phyloP scores from a whole-genome alignment of 1,140 invertebrate genomes.

The Anadara kagoshimensis region DNA sequence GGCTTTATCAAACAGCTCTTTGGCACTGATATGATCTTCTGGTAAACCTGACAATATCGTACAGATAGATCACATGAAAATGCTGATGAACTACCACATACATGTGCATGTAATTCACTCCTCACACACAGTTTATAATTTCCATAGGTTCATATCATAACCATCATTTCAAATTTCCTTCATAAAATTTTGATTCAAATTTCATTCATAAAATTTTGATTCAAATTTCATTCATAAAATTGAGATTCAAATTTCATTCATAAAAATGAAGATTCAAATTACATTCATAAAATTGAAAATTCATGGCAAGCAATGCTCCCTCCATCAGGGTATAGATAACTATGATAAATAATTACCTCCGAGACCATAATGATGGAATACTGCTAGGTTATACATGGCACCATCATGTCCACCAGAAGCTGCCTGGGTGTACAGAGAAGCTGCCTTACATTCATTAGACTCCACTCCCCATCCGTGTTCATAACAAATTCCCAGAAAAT shows the following conservation, averaged over 20 bases:
- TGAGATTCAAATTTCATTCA: no score
- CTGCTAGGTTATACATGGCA: constrained; percentile 60
- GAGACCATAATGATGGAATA: constrained; percentile 62
- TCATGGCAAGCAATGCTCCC: no score
- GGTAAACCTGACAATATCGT: constrained; percentile 49
- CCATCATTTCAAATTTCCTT: no score
- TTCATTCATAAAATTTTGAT: no score
- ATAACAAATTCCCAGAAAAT: constrained; percentile 68
- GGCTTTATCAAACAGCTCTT: constrained; percentile 53
- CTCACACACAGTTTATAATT: not conserved
- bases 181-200: no score
- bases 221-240: no score
- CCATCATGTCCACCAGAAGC: constrained; percentile 59
- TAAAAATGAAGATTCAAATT: no score
- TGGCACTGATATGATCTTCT: constrained; percentile 46
- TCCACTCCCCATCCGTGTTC: constrained; percentile 67
- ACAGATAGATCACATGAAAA: not conserved
- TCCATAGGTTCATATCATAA: not conserved
- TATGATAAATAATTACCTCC: constrained; percentile 56
- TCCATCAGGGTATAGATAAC: not conserved
- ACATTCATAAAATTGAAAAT: no score
- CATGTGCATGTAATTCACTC: no score
- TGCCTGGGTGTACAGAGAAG: constrained; percentile 54
- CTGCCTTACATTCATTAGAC: constrained; percentile 56
- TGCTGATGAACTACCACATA: no score